phyloP scores from a whole-genome alignment of 2,888 invertebrate genomes.

The Biston stratarius region DNA sequence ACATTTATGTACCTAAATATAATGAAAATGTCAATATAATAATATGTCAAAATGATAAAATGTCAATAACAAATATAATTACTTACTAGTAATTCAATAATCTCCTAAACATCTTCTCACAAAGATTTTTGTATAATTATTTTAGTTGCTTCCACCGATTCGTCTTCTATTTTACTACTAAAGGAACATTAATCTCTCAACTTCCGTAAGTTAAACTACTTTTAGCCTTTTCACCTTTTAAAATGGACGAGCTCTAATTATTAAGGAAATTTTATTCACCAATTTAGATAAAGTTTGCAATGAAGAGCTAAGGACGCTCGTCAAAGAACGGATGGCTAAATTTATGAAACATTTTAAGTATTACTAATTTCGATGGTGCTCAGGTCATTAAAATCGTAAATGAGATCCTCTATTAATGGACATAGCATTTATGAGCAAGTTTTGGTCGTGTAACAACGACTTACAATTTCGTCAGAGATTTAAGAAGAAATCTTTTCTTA shows the following conservation, averaged over 20 bases:
- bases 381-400: neutral
- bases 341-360: neutral
- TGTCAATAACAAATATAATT: too few relatives aligned
- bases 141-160: neutral
- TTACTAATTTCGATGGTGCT: neutral
- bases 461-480: too few relatives aligned
- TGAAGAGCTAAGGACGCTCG: neutral
- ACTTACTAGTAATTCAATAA: too few relatives aligned
- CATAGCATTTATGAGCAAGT: too few relatives aligned
- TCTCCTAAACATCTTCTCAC: neutral
- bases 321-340: neutral
- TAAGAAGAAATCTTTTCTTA: too few relatives aligned
- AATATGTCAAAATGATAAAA: too few relatives aligned
- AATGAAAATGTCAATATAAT: too few relatives aligned
- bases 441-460: too few relatives aligned
- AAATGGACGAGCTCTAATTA: slow-evolving; percentile 28
- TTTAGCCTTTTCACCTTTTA: slow-evolving; percentile 29
- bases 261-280: slow-evolving; percentile 26
- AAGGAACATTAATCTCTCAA: slow-evolving; percentile 5
- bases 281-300: slow-evolving; percentile 27
- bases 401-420: too few relatives aligned
- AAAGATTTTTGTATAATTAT: neutral
- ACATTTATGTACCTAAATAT: too few relatives aligned
- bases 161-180: neutral
- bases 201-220: slow-evolving; percentile 28